Base-by-base conservation (phyloP, 2,113 vertebrate genomes). In the Sinocyclocheilus anophthalmus region DNA sequence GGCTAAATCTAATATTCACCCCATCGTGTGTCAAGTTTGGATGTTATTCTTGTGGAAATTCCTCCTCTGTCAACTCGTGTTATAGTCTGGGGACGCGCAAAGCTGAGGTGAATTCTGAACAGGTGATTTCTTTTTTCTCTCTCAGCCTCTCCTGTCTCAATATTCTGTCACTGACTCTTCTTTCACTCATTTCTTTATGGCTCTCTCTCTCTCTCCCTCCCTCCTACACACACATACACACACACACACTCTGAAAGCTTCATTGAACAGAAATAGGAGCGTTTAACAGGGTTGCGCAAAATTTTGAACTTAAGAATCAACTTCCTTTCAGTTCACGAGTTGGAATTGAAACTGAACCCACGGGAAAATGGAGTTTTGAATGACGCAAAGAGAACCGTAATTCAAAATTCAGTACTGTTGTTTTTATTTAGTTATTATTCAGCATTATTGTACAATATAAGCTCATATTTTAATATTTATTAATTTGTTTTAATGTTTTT, bases 1-100 rank as follows among this genome's bases (percentile, higher is more conserved):
- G 86, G 90, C 76, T 89, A 86, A 91, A 91, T 89, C 88, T 88
- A 91, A 91, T 92, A 90, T 90, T 88, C 84, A 79, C 86, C 84
- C 61, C 73, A 80, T 83, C n/a, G 37, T 88, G 88, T 87, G 86
- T 90, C 70, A 82, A 48, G 86, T 86, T 88, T 78, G 77, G 83
- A 90, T 88, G 90, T 90, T 81, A 87, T 86, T 89, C 83, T 86
- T 89, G 76, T 87, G 59, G 77, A 86, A 87, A 89, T 89, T 88
- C 87, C 79, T 87, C 48, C 69, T 88, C 84, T 87, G 90, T 88
- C 86, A 79, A 69, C 80, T 83, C 53, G 42, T 87, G 84, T 79
- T 76, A 76, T 77, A 85, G 48, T 84, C 10, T 42, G 79, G 45
- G 85, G 14, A 80, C n/a, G 1, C 0, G 48, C 22, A 85, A 59